Evolutionary conservation across 2,113 vertebrate genomes (phyloP).

Genomic region (Rhagologus leucostigma): DNA sequence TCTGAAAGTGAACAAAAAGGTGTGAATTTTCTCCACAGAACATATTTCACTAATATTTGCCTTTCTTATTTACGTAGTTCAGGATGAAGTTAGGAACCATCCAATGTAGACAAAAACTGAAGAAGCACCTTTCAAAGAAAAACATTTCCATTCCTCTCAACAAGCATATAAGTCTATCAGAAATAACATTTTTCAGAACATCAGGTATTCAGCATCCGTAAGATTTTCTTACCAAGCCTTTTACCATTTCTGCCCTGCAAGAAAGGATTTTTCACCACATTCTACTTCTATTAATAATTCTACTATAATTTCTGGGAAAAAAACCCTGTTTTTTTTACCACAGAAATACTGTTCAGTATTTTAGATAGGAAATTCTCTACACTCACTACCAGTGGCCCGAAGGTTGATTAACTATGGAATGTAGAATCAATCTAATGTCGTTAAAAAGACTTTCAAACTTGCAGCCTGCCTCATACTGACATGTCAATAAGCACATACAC

Average conservation of each 20-base stretch:
- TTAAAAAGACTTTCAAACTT: background rate
- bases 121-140: background rate
- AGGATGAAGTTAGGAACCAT: background rate
- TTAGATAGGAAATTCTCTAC: background rate
- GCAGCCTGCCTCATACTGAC: background rate
- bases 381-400: background rate
- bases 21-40: background rate
- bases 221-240: background rate
- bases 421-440: rapidly evolving
- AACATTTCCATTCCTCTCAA: background rate
- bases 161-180: background rate
- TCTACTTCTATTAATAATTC: background rate
- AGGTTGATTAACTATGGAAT: background rate
- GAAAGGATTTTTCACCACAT: background rate
- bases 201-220: background rate
- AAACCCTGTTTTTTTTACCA: background rate
- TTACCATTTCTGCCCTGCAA: background rate
- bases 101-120: background rate
- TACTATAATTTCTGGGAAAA: background rate
- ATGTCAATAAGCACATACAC: background rate
- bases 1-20: background rate
- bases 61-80: background rate
- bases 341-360: background rate
- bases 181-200: background rate
- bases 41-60: background rate